Evolutionary conservation across 1,140 invertebrate species (phyloP).

Genomic region (Cydia amplana): DNA sequence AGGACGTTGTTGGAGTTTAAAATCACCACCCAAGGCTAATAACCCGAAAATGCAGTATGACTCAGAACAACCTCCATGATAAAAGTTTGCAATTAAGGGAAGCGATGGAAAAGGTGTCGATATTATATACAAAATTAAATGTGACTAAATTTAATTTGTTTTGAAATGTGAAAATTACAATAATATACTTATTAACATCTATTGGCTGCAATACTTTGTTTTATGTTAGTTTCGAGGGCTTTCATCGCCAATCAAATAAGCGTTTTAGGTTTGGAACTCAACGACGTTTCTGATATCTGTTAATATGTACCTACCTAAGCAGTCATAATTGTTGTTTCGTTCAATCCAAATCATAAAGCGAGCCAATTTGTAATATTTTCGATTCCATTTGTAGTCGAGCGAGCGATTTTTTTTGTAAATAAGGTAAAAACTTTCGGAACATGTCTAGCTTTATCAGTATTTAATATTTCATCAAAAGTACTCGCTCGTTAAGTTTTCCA

Average conservation of each 20-base stretch:
- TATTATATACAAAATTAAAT: constrained; percentile 42
- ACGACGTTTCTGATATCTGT: not conserved
- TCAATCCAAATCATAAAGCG: too few species aligned
- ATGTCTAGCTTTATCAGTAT: too few species aligned
- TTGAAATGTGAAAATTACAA: constrained; percentile 59
- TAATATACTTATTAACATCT: constrained; percentile 45
- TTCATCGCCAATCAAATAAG: constrained; percentile 21
- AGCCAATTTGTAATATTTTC: too few species aligned
- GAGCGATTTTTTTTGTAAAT: too few species aligned
- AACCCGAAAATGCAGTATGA: too few species aligned
- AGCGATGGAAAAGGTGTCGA: constrained; percentile 15
- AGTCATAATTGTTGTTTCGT: not conserved
- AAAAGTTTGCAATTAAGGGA: constrained; percentile 8
- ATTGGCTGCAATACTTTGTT: constrained; percentile 42
- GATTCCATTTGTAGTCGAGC: too few species aligned
- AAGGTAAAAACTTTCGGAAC: too few species aligned
- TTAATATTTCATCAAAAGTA: too few species aligned
- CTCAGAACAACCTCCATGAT: too few species aligned
- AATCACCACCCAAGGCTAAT: too few species aligned
- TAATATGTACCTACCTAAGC: not conserved
- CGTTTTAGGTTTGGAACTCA: not conserved
- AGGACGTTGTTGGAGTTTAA: too few species aligned
- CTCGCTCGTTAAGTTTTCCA: too few species aligned
- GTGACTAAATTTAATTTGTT: constrained; percentile 74
- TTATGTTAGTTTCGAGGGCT: constrained; percentile 35